Base-by-base conservation (phyloP, 2,888 invertebrate genomes). In the Polia nebulosa region DNA sequence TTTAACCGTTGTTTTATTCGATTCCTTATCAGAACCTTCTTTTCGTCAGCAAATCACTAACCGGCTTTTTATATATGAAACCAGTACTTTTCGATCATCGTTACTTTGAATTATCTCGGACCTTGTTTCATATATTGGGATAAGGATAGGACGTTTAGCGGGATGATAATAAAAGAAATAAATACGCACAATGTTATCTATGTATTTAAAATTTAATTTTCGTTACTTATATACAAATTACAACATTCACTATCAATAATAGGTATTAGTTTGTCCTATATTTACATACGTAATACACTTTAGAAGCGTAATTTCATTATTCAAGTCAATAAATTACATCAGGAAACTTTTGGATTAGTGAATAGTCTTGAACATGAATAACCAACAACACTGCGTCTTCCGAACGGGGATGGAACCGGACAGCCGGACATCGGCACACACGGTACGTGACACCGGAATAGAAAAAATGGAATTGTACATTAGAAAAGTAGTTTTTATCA, bases 181-280 rank as follows among this genome's bases (percentile, higher is more conserved):
- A 91, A 88, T 89, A 92, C 92, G 82, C 93, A 93, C 92, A 88
- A 89, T 92, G 82, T 92, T 95, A 95, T 95, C 95, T 95, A 95
- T 95, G 95, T 95, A 95, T 95, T 95, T 95, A 95, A 95, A 95
- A 95, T 95, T 95, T 95, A 95, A 95, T 95, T 95, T 94, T 94
- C 93, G 91, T 95, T 95, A 95, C 95, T 94, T 95, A 95, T 95
- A 95, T 95, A 95, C 95, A 95, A 94, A 95, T 95, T 94, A 95
- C 95, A 95, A 95, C 95, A 95, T 95, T 95, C 89, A 95, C 95
- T 95, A 95, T 94, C 93, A 94, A 70, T 94, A 94, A 90, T 95
- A 94, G 91, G 90, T 93, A 94, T 94, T 93, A 95, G 94, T 94
- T 92, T 90, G 89, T 93, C 90, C 94, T 95, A 95, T 95, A 95